Percentiles rank a stretch among this genome's conserved stretches.
phyloP scores from a whole-genome alignment of 64 coral and sea anemone genomes.

The Stichodactyla helianthus region DNA sequence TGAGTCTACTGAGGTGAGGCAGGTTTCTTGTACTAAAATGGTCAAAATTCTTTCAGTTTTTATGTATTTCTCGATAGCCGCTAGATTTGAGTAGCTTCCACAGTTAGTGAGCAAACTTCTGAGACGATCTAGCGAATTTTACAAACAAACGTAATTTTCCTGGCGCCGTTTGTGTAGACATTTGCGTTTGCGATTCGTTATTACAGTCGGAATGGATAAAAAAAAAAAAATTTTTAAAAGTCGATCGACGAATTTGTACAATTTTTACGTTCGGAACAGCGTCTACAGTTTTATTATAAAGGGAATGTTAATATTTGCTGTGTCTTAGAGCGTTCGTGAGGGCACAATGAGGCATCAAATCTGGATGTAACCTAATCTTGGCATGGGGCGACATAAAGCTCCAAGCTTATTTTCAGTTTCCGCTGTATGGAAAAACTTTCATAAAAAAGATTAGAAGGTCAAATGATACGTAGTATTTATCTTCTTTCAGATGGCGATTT shows the following conservation, averaged over 20 bases:
- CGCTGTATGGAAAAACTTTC: background rate
- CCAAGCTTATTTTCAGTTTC: background rate
- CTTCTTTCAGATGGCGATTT: too few species aligned
- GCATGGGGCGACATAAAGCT: background rate
- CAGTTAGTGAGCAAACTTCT: background rate
- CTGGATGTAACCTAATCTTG: background rate
- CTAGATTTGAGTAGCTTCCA: background rate
- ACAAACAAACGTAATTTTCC: background rate
- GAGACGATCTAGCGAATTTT: background rate
- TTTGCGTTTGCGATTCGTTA: too few species aligned
- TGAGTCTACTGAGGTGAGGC: slow-evolving; percentile 14
- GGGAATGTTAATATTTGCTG: background rate
- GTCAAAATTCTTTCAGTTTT: background rate
- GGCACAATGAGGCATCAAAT: background rate
- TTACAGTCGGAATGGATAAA: background rate
- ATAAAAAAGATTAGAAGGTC: background rate
- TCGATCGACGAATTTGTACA: background rate
- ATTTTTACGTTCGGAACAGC: background rate
- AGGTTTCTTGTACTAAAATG: background rate
- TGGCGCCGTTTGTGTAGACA: background rate
- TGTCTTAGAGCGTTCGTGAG: background rate
- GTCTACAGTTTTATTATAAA: background rate
- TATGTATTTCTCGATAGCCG: background rate
- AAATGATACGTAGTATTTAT: background rate
- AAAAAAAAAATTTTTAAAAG: background rate